phyloP scores from a whole-genome alignment of 1,140 invertebrate species.

The Pteromalus puparum region DNA sequence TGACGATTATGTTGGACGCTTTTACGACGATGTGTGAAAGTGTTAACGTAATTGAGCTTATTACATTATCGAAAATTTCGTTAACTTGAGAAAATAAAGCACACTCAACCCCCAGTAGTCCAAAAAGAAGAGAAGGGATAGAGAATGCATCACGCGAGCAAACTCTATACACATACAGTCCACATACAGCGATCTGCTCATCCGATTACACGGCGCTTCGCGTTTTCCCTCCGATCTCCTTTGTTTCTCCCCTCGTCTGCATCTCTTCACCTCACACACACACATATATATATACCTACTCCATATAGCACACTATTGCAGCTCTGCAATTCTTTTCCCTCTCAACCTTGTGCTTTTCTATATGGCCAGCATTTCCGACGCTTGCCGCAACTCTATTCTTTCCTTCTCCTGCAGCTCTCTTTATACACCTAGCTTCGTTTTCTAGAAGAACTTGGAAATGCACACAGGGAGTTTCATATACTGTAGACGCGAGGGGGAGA shows the following conservation, averaged over 20 bases:
- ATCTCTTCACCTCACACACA: constrained; percentile 51
- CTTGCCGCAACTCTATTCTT: constrained; percentile 26
- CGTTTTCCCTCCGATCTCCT: constrained; percentile 32
- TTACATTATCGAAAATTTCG: no score
- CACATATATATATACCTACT: no score
- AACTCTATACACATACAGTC: no score
- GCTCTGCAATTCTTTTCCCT: constrained; percentile 8
- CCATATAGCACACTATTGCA: not conserved
- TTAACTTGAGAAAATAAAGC: no score
- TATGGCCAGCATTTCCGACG: constrained; percentile 16
- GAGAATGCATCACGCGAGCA: constrained; percentile 28
- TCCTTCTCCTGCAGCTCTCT: not conserved
- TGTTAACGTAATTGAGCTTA: no score
- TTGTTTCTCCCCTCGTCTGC: constrained; percentile 49
- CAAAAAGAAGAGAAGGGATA: constrained; percentile 27
- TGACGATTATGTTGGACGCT: no score
- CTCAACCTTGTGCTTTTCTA: not conserved
- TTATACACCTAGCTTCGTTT: not conserved
- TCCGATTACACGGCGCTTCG: constrained; percentile 42
- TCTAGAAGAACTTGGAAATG: not conserved
- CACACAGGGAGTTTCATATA: not conserved
- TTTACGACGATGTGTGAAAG: not conserved
- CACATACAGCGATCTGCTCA: constrained; percentile 36
- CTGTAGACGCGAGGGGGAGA: not conserved
- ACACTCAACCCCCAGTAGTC: not conserved